Evolutionary conservation across 2,888 invertebrate species (phyloP).

Genomic region (Smittia aterrima): DNA sequence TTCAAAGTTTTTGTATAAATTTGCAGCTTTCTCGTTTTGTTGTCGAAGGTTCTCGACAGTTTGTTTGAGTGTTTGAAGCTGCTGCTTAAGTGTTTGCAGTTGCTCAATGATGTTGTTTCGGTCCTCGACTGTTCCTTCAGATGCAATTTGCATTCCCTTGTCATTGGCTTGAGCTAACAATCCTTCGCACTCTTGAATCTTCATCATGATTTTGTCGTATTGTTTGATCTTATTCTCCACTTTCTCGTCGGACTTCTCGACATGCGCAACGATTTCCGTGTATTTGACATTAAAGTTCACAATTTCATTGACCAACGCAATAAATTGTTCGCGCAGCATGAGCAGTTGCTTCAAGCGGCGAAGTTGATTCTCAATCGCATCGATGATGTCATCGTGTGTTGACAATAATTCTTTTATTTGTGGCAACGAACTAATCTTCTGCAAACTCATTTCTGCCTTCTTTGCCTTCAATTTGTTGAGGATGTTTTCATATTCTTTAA

Average conservation of each 20-base stretch:
- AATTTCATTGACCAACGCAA: conserved; percentile 81
- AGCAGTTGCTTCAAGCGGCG: conserved; percentile 75
- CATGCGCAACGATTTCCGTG: conserved; percentile 78
- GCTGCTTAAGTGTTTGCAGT: conserved; percentile 81
- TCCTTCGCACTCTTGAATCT: conserved; percentile 89
- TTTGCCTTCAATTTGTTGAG: conserved; percentile 74
- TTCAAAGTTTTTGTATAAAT: conserved; percentile 82
- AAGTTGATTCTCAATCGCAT: conserved; percentile 81
- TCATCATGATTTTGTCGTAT: conserved; percentile 80
- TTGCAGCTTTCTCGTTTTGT: conserved; percentile 82
- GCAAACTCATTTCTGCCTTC: conserved; percentile 72
- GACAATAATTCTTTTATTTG: conserved; percentile 75
- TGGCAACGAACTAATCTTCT: conserved; percentile 72
- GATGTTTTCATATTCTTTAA: conserved; percentile 75
- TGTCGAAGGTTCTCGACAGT: conserved; percentile 81
- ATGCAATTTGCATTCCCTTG: conserved; percentile 89
- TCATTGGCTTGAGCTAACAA: conserved; percentile 81
- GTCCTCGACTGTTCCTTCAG: conserved; percentile 84
- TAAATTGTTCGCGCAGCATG: conserved; percentile 81
- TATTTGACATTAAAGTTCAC: conserved; percentile 84
- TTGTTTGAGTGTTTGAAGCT: conserved; percentile 68
- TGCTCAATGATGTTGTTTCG: conserved; percentile 85
- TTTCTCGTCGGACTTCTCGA: conserved; percentile 78
- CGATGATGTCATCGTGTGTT: conserved; percentile 83
- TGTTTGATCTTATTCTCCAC: conserved; percentile 83